These are phyloP conservation scores for Protophormia terraenovae DNA, from an alignment of 2,888 invertebrate genomes.

Conservation along the genomic window DNA sequence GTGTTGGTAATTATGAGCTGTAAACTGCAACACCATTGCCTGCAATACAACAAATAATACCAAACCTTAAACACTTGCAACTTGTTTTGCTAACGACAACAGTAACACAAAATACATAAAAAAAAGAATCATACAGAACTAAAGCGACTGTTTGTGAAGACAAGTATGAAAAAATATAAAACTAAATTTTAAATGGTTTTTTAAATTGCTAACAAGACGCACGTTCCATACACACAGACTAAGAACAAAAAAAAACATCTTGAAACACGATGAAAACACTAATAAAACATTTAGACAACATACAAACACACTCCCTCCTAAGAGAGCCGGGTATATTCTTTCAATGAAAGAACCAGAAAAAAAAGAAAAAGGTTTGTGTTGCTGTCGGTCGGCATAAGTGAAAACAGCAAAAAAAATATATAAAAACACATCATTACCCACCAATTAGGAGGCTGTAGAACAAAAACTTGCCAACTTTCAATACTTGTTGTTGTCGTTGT, in stretches of 20 bases:
- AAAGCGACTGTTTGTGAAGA: constrained; percentile 26
- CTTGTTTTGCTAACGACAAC: constrained; percentile 23
- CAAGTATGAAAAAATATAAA: constrained; percentile 8
- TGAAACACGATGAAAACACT: constrained; percentile 66
- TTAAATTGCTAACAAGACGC: constrained; percentile 70
- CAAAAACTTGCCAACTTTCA: constrained; percentile 60
- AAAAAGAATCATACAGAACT: constrained; percentile 17
- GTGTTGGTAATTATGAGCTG: constrained; percentile 70
- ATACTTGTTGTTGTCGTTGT: constrained; percentile 40
- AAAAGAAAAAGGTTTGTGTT: constrained; percentile 12
- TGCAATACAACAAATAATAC: constrained; percentile 37
- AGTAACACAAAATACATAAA: constrained; percentile 26
- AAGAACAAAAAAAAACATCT: constrained; percentile 20
- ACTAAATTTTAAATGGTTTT: constrained; percentile 56
- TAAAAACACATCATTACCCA: constrained; percentile 70
- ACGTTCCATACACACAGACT: constrained; percentile 65
- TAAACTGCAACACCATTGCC: constrained; percentile 65
- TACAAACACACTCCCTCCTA: constrained; percentile 41
- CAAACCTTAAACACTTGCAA: constrained; percentile 47
- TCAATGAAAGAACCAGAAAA: neutral
- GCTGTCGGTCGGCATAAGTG: constrained; percentile 42
- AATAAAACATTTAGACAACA: constrained; percentile 70
- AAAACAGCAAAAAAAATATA: constrained; percentile 45
- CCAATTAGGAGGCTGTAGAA: constrained; percentile 70
- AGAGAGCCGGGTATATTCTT: constrained; percentile 1